Conservation (phyloP, 2,113 vertebrate genomes). For the Clarias macrocephalus region DNA sequence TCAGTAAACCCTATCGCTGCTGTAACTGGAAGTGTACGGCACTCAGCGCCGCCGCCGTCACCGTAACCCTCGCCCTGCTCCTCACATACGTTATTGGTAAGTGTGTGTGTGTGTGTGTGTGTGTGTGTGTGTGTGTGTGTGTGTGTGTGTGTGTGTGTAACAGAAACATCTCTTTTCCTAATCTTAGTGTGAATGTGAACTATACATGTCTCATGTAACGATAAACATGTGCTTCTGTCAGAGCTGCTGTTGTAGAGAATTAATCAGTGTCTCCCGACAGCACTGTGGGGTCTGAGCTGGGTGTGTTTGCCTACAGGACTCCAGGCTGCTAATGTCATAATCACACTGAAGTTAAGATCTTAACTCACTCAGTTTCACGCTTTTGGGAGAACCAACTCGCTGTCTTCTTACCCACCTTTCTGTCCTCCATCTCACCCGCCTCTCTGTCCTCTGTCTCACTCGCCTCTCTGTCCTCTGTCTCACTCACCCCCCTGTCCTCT, state of each 20-base stretch:
- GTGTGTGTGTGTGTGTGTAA: neutral
- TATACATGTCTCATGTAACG: neutral
- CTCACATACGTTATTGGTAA: slow-evolving; percentile 89
- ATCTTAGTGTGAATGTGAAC: too few relatives aligned
- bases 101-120: slow-evolving; percentile 37
- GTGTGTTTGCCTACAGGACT: neutral
- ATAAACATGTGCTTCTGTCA: neutral
- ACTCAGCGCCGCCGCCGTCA: slow-evolving; percentile 83
- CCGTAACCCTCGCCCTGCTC: slow-evolving; percentile 81
- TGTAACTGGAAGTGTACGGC: slow-evolving; percentile 91
- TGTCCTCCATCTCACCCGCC: neutral
- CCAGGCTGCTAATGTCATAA: neutral
- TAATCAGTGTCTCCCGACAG: neutral
- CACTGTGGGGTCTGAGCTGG: neutral
- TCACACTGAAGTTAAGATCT: neutral
- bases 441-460: too few relatives aligned
- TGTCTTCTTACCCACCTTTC: too few relatives aligned
- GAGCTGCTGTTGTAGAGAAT: neutral
- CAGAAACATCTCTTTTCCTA: too few relatives aligned
- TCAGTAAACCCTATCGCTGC: slow-evolving; percentile 87
- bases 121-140: neutral
- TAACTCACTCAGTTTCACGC: neutral
- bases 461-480: too few relatives aligned
- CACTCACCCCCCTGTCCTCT: too few relatives aligned
- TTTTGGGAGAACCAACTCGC: too few relatives aligned